These are phyloP conservation scores for Calypte anna DNA, from an alignment of 2,113 vertebrate genomes.

Conservation along the genomic window DNA sequence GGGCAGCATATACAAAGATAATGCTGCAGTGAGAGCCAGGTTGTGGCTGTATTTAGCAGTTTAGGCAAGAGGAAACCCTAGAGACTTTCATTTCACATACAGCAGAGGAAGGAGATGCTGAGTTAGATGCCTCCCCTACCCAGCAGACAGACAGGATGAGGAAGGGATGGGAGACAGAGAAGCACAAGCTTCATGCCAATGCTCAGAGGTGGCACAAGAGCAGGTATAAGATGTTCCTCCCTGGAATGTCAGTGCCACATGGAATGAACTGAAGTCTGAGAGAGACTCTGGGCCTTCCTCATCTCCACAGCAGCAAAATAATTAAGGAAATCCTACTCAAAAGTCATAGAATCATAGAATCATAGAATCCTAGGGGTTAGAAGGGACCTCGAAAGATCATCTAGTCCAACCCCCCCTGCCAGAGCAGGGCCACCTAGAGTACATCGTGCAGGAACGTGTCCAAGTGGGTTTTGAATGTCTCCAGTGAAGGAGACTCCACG, in stretches of 20 bases:
- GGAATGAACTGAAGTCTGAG: background rate
- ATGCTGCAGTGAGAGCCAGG: background rate
- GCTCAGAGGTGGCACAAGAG: background rate
- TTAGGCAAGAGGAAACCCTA: background rate
- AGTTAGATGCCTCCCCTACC: background rate
- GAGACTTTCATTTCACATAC: background rate
- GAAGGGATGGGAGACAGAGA: background rate
- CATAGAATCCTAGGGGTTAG: no score
- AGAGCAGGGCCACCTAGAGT: no score
- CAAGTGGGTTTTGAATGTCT: no score
- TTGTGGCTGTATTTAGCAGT: background rate
- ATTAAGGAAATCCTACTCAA: background rate
- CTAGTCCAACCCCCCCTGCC: no score
- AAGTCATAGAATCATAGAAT: no score
- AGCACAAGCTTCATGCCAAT: background rate
- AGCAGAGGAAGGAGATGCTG: background rate
- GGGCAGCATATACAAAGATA: background rate
- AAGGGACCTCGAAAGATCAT: no score
- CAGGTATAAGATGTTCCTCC: background rate
- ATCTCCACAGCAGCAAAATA: background rate
- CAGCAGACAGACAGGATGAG: background rate
- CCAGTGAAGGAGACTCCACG: no score
- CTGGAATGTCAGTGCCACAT: background rate
- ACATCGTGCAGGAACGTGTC: no score
- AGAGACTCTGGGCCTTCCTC: background rate